Conservation (phyloP, 92 coral and sea anemone genomes). For the Isaurus tuberculatus region DNA sequence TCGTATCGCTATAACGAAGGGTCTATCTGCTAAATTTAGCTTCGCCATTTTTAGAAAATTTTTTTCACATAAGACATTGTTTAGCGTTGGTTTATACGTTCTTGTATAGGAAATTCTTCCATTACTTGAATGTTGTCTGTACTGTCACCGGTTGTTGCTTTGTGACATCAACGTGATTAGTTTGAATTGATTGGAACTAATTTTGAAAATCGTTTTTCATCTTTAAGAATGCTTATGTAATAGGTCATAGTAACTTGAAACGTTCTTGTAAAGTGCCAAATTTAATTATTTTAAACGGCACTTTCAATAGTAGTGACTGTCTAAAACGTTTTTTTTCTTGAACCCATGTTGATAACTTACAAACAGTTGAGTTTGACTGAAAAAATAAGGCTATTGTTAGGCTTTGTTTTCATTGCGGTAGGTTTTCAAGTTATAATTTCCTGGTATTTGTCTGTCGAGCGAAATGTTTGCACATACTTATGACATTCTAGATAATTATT, state of each 20-base stretch:
- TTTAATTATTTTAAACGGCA: no score
- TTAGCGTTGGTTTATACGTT: not conserved
- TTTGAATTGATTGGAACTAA: not conserved
- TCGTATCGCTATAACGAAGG: not conserved
- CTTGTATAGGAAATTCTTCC: not conserved
- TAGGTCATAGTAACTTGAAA: no score
- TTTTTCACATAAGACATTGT: not conserved
- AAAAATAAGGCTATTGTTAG: not conserved
- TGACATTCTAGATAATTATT: not conserved
- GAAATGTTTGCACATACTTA: not conserved
- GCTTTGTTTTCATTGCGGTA: not conserved
- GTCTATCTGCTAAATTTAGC: conserved; percentile 9
- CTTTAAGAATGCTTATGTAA: no score
- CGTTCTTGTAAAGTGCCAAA: no score
- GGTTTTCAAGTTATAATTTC: conserved; percentile 4
- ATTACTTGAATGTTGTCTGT: not conserved
- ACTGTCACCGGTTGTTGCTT: not conserved
- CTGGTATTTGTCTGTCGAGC: conserved; percentile 2
- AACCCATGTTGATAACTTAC: not conserved
- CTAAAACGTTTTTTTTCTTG: not conserved
- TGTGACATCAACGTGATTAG: not conserved
- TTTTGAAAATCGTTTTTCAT: not conserved
- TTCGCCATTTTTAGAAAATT: conserved; percentile 4
- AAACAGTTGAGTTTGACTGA: not conserved
- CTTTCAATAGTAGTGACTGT: not conserved